A percentile compares a stretch with the other conserved stretches of the same genome.
These are phyloP conservation scores for Micrasema minimum DNA, from an alignment of 1,140 invertebrate genomes.

Conservation along the genomic window DNA sequence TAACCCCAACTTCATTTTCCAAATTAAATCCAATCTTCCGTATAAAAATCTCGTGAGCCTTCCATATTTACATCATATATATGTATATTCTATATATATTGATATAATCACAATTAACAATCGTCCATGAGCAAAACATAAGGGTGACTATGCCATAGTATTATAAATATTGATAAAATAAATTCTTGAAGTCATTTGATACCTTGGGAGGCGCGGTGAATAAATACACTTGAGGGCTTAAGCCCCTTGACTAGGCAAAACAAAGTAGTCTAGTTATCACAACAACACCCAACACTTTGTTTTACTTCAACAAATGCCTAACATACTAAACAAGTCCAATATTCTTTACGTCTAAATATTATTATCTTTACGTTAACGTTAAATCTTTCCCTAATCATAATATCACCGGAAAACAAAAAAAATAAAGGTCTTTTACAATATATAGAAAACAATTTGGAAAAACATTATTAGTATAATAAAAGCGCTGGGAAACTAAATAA, in stretches of 20 bases:
- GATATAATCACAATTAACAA: slow-evolving; percentile 50
- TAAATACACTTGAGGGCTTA: slow-evolving; percentile 41
- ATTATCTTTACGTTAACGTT: slow-evolving; percentile 34
- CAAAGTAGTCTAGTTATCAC: slow-evolving; percentile 51
- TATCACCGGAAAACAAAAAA: slow-evolving; percentile 55
- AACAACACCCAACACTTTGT: slow-evolving; percentile 48
- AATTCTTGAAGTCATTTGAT: slow-evolving; percentile 54
- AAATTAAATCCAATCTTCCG: slow-evolving; percentile 42
- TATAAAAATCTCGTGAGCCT: slow-evolving; percentile 43
- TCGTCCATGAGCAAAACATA: slow-evolving; percentile 52
- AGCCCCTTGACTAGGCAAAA: slow-evolving; percentile 52
- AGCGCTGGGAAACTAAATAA: slow-evolving; percentile 50
- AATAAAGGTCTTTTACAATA: slow-evolving; percentile 55
- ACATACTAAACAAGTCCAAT: slow-evolving; percentile 47
- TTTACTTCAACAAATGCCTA: slow-evolving; percentile 52
- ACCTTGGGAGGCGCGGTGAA: slow-evolving; percentile 46
- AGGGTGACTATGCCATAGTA: slow-evolving; percentile 49
- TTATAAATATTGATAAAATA: slow-evolving; percentile 51
- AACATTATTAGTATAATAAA: slow-evolving; percentile 48
- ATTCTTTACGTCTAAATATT: slow-evolving; percentile 46
- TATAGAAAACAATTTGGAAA: slow-evolving; percentile 53
- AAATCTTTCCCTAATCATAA: slow-evolving; percentile 47
- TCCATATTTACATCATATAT: slow-evolving; percentile 46
- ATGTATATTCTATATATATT: slow-evolving; percentile 48
- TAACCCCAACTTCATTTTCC: slow-evolving; percentile 23